A percentile compares a stretch with the other conserved stretches of the same genome.
phyloP scores from a whole-genome alignment of 2,888 invertebrate species.

The Andrena marginata region DNA sequence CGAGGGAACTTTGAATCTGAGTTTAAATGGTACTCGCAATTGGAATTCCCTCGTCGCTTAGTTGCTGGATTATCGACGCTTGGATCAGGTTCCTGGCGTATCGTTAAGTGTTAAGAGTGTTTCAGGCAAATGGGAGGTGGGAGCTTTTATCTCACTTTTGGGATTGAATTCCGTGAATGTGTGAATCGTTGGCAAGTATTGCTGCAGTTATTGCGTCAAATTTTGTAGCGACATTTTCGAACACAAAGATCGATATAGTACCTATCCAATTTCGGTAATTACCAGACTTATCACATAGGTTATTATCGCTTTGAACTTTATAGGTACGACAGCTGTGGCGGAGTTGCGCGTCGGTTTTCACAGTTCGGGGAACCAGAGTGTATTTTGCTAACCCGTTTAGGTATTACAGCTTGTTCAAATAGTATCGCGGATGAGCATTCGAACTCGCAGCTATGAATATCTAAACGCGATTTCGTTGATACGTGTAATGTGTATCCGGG shows the following conservation, averaged over 20 bases:
- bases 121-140: too few species aligned
- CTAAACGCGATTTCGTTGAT: neutral
- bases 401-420: slow-evolving; percentile 48
- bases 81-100: too few species aligned
- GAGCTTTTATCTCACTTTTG: too few species aligned
- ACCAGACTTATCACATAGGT: slow-evolving; percentile 44
- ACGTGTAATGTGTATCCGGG: too few species aligned
- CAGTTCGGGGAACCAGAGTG: slow-evolving; percentile 16
- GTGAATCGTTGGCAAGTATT: too few species aligned
- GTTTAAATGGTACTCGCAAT: too few species aligned
- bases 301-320: slow-evolving; percentile 67
- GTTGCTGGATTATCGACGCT: too few species aligned
- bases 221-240: neutral
- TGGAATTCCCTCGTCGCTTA: too few species aligned
- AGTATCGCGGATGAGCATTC: neutral
- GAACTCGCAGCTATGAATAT: neutral
- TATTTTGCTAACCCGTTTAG: slow-evolving; percentile 44
- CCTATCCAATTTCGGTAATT: slow-evolving; percentile 55
- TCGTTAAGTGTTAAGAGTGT: too few species aligned
- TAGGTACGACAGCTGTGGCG: slow-evolving; percentile 51
- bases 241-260: slow-evolving; percentile 3
- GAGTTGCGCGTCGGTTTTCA: slow-evolving; percentile 35
- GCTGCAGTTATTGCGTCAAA: neutral
- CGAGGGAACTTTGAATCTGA: neutral
- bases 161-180: too few species aligned